A percentile compares a stretch with the other conserved stretches of the same genome.
These are phyloP conservation scores for Rousettus leschenaultii DNA, from an alignment of 2,113 vertebrate species.

Conservation along the genomic window DNA sequence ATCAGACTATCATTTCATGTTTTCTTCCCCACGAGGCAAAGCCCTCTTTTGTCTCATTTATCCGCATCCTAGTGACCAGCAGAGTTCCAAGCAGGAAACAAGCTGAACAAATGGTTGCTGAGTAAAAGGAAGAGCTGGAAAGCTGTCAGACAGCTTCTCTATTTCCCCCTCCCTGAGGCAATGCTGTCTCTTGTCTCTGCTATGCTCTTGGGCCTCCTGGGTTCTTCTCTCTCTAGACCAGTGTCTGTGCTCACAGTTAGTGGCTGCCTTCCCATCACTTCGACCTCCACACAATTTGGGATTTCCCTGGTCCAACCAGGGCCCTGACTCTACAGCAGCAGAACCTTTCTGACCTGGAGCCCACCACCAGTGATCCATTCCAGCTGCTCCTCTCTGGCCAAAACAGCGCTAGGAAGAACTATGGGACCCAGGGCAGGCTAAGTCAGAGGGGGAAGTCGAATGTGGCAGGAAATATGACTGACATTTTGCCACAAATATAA, in stretches of 20 bases:
- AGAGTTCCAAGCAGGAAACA: background rate
- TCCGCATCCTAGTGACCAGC: background rate
- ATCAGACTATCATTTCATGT: background rate
- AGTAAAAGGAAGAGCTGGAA: background rate
- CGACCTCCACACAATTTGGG: background rate
- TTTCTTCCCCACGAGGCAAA: background rate
- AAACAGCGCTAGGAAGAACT: background rate
- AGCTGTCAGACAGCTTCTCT: background rate
- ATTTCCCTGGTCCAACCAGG: background rate
- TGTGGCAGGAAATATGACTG: background rate
- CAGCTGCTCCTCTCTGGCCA: background rate
- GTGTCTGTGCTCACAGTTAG: background rate
- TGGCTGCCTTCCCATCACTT: background rate
- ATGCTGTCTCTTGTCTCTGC: background rate
- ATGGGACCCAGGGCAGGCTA: background rate
- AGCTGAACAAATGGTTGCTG: background rate
- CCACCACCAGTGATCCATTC: background rate
- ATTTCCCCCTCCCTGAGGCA: background rate
- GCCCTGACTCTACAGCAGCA: background rate
- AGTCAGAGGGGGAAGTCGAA: background rate
- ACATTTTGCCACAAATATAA: background rate
- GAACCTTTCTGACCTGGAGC: background rate
- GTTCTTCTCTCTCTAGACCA: background rate
- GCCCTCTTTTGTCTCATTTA: background rate
- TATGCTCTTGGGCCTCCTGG: background rate